Conservation (phyloP, 2,113 vertebrate genomes). For the Tragelaphus buxtoni region DNA sequence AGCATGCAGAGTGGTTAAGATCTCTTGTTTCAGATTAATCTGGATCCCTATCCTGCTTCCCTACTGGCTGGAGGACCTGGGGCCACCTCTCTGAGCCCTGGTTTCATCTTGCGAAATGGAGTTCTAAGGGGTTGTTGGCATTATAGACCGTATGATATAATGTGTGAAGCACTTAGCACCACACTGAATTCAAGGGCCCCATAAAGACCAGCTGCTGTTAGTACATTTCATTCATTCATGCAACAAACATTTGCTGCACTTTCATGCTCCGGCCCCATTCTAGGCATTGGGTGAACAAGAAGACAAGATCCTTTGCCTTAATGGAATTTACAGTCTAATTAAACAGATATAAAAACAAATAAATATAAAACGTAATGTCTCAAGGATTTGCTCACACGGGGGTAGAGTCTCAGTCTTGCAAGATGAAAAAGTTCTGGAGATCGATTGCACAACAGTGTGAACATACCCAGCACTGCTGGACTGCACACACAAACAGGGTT, state of each 20-base stretch:
- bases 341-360: background rate
- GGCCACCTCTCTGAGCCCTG: background rate
- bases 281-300: background rate
- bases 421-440: background rate
- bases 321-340: background rate
- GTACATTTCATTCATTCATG: background rate
- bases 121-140: rapidly evolving
- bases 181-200: background rate
- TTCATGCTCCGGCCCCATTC: rapidly evolving
- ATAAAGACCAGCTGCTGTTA: background rate
- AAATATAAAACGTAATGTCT: background rate
- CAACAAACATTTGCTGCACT: background rate
- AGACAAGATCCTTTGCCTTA: background rate
- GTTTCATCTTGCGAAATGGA: background rate
- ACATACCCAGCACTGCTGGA: background rate
- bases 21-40: background rate
- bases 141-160: too few species aligned
- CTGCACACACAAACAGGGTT: rapidly evolving
- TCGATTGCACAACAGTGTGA: background rate
- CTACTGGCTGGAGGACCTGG: background rate
- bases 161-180: background rate
- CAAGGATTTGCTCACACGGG: background rate
- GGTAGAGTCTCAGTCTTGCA: background rate
- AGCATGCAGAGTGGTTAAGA: background rate
- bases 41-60: background rate